Conservation (phyloP, 2,888 invertebrate species). For the Elysia crispata region DNA sequence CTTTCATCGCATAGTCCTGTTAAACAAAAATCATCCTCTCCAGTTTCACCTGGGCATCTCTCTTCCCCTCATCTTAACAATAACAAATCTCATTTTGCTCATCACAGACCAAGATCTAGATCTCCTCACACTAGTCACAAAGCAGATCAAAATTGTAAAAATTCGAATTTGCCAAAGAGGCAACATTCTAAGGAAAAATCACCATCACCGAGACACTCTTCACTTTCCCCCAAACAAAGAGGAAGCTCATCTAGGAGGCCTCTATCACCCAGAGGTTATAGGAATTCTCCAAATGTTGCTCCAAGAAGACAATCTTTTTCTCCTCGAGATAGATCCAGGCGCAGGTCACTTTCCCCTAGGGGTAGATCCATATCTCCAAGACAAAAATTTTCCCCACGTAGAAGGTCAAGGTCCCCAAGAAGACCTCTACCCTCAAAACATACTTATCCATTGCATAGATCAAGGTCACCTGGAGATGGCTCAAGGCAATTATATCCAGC, state of each 20-base stretch:
- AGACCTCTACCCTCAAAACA: conserved; percentile 30
- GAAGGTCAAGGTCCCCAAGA: conserved; percentile 20
- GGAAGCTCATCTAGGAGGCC: conserved; percentile 28
- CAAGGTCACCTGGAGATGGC: conserved; percentile 26
- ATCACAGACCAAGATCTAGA: conserved; percentile 24
- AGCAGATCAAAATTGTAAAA: no score
- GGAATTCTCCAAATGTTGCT: conserved; percentile 23
- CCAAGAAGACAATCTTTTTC: conserved; percentile 4
- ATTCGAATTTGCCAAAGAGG: no score
- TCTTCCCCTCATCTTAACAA: conserved; percentile 5
- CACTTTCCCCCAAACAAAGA: conserved; percentile 36
- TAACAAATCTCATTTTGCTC: neutral
- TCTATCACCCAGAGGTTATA: conserved; percentile 2
- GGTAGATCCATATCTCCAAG: conserved; percentile 39
- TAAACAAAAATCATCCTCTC: neutral
- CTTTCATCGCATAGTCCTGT: neutral
- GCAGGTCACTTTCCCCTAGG: neutral
- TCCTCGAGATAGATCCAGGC: no score
- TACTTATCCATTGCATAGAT: conserved; percentile 29
- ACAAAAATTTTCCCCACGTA: conserved; percentile 35
- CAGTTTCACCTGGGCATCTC: neutral
- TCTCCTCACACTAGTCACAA: neutral
- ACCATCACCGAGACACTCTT: conserved; percentile 23
- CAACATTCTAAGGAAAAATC: neutral
- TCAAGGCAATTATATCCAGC: no score